These are phyloP conservation scores for Ptychobarbus kaznakovi DNA, from an alignment of 2,797 vertebrate species.

Conservation along the genomic window DNA sequence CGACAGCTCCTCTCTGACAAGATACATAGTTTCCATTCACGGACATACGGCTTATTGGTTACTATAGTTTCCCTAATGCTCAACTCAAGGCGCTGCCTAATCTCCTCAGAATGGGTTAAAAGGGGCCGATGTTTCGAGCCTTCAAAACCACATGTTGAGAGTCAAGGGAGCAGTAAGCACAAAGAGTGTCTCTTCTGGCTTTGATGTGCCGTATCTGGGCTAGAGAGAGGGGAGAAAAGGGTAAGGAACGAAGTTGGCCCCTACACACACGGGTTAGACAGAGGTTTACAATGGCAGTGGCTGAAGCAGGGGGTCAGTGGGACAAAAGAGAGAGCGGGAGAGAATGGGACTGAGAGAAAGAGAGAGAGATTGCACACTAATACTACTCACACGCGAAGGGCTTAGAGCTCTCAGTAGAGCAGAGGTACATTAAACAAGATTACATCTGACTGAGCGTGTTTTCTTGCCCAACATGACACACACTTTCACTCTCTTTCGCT, in stretches of 20 bases:
- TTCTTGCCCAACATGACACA: constrained; percentile 51
- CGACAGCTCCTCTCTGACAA: constrained; percentile 94
- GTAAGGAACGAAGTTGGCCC: constrained; percentile 78
- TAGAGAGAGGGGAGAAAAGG: constrained; percentile 81
- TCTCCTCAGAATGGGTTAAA: constrained; percentile 99
- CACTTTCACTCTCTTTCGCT: constrained; percentile 19
- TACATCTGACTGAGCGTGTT: constrained; percentile 63
- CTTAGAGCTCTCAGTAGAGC: constrained; percentile 55
- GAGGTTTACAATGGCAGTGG: constrained; percentile 80
- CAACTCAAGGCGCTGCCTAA: constrained; percentile 96
- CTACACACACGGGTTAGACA: constrained; percentile 72
- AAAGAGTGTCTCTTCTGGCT: constrained; percentile 86
- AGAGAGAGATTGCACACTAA: constrained; percentile 48
- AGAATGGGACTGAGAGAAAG: constrained; percentile 55
- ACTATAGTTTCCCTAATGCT: constrained; percentile 99
- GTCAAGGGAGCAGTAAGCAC: constrained; percentile 92
- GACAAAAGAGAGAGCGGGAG: constrained; percentile 67
- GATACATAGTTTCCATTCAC: constrained; percentile 99
- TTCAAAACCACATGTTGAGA: constrained; percentile 98
- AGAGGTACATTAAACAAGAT: constrained; percentile 67
- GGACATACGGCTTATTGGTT: constrained; percentile 97
- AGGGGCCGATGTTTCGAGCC: constrained; percentile 97
- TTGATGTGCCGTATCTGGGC: constrained; percentile 87
- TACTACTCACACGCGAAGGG: constrained; percentile 55
- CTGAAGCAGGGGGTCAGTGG: constrained; percentile 69